Base-by-base conservation (phyloP, 1,140 invertebrate species). In the Pseudomyrmex dendroicus region DNA sequence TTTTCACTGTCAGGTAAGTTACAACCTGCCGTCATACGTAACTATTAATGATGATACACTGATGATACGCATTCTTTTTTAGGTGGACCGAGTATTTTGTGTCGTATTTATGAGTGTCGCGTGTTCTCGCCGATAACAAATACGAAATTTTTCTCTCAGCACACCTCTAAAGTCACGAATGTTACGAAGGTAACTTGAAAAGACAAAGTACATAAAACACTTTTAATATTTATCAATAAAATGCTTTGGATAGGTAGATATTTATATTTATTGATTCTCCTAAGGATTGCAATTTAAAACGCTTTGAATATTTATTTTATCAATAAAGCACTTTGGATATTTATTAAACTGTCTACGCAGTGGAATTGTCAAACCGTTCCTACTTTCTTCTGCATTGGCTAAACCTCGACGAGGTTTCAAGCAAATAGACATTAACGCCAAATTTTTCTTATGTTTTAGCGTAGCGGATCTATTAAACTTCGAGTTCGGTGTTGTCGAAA, bases 361-460 rank as follows among this genome's bases (percentile, higher is more conserved):
- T 35, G 35, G 35, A 35, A 4, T 35, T 35, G 35, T 35, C 35
- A 35, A 35, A 35, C 35, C 35, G 35, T 35, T 35, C 35, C 35
- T 35, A 35, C 5, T 35, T 35, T 35, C 35, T 35, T 35, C 7
- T 35, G 35, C 35, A 35, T 35, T 35, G 35, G 35, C 35, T 35
- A 35, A 35, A 35, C 35, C 35, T 35, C 35, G 35, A 35, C 5
- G 35, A 35, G 35, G 35, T 35, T 35, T 35, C 35, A 35, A 35
- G 1, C 35, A 35, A 35, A 35, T 35, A 35, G 35, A 35, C 3
- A 5, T 35, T 87, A 87, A 87, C 68, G 25, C 12, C 8, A 61
- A 61, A 1, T 17, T 10, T 35, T 68, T 83, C 83, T 73, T 83
- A 25, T 91, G 90, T 91, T 91, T 84, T 90, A 91, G 90, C 17